Conservation (phyloP, 92 coral and sea anemone species). For the Scolanthus callimorphus region DNA sequence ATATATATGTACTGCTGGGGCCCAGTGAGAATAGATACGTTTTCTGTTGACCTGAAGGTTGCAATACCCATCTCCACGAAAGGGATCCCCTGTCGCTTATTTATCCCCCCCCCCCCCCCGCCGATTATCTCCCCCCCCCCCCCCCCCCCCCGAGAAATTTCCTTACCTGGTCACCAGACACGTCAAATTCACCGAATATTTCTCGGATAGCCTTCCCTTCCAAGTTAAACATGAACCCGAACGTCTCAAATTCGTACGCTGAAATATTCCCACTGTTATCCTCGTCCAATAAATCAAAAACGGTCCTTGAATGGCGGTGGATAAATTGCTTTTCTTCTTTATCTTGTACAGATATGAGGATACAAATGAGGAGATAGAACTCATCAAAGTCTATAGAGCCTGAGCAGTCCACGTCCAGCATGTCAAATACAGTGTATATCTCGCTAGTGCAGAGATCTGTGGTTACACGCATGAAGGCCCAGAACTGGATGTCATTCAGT, state of each 20-base stretch:
- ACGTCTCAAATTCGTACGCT: slow-evolving; percentile 87
- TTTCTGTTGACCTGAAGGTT: no score
- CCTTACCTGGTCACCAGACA: slow-evolving; percentile 97
- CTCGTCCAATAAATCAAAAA: slow-evolving; percentile 87
- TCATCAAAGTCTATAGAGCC: slow-evolving; percentile 96
- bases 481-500: slow-evolving; percentile 91
- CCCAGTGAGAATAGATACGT: no score
- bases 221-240: slow-evolving; percentile 90
- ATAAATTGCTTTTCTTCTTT: slow-evolving; percentile 90
- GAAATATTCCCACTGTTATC: slow-evolving; percentile 96
- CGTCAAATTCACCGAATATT: slow-evolving; percentile 93
- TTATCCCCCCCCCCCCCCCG: no score
- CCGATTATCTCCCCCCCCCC: no score
- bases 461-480: slow-evolving; percentile 80
- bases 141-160: no score
- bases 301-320: slow-evolving; percentile 93
- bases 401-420: slow-evolving; percentile 96
- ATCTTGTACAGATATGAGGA: slow-evolving; percentile 89
- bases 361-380: slow-evolving; percentile 86
- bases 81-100: no score
- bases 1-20: no score
- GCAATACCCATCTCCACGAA: no score
- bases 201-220: slow-evolving; percentile 91
- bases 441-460: slow-evolving; percentile 79
- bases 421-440: slow-evolving; percentile 95